Base-by-base conservation (phyloP, 2,797 vertebrate genomes). In the Hephaestus fuliginosus region DNA sequence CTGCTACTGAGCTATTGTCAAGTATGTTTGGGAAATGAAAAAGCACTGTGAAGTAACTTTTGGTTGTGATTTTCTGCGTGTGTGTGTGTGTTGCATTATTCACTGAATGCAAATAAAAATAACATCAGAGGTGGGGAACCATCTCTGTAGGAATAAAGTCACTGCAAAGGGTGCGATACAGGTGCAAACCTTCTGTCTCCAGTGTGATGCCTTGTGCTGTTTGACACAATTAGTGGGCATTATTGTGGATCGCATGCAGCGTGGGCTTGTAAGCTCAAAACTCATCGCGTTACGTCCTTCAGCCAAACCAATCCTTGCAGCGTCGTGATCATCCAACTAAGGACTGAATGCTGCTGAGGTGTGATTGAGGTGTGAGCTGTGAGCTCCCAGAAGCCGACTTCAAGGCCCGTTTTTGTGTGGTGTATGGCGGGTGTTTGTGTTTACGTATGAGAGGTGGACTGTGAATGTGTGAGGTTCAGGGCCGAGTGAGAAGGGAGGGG, bases 1-100 rank as follows among this genome's bases (percentile, higher is more conserved):
- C 70, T 80, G 63, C 85, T 68, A 61, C 73, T 80, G 76, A 87
- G 88, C 88, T 81, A 88, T 90, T 94, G 91, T 91, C 91, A 94
- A 87, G 70, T 70, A 82, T 87, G 81, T 85, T 81, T 71, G 69
- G 66, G 74, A 88, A 83, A 91, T 86, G 70, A 85, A 82, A 33
- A 86, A 83, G 80, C 69, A 46, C 80, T 80, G 71, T 89, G 90
- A 91, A 90, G 77, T 84, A 79, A 84, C 57, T 91, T 90, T 84
- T 46, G 44, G 51, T 74, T 80, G 49, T 84, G 75, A 78, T 86
- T 89, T 85, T 67, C 69, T 67, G 12, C 57, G 5, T 62, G 25
- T 53, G 15, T 17, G 6, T 48, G 46, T 48, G 57, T 74, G 67
- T 53, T 81, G 77, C 77, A 83, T 92, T 88, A 87, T 91, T 89